phyloP scores from a whole-genome alignment of 2,888 invertebrate genomes.

The Carabus problematicus region DNA sequence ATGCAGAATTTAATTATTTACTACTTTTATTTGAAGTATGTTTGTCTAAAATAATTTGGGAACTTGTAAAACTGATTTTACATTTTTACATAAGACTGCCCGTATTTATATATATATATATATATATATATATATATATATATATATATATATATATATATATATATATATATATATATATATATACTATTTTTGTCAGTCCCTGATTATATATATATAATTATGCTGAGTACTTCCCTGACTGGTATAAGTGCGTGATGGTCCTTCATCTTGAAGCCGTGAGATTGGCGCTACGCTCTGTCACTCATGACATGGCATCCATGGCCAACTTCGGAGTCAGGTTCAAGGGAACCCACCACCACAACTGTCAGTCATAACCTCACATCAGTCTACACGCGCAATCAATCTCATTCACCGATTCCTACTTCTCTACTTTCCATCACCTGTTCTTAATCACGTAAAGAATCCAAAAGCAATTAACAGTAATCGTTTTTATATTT shows the following conservation, averaged over 20 bases:
- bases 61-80: no score
- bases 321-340: conserved; percentile 1
- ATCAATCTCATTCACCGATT: background rate
- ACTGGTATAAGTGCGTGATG: background rate
- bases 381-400: background rate
- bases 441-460: no score
- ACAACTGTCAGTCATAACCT: background rate
- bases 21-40: no score
- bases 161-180: conserved; percentile 4
- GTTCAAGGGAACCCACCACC: background rate
- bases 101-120: background rate
- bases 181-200: no score
- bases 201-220: no score
- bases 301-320: background rate
- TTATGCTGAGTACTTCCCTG: background rate
- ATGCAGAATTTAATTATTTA: no score
- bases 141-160: conserved; percentile 1
- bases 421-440: background rate
- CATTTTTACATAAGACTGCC: no score
- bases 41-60: no score
- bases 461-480: no score
- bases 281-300: conserved; percentile 6
- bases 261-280: background rate
- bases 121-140: conserved; percentile 4
- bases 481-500: no score